Evolutionary conservation across 2,797 vertebrate genomes (phyloP), one percentile per base, ranked within the genome.

Genomic region (Ctenopoma multispine): DNA sequence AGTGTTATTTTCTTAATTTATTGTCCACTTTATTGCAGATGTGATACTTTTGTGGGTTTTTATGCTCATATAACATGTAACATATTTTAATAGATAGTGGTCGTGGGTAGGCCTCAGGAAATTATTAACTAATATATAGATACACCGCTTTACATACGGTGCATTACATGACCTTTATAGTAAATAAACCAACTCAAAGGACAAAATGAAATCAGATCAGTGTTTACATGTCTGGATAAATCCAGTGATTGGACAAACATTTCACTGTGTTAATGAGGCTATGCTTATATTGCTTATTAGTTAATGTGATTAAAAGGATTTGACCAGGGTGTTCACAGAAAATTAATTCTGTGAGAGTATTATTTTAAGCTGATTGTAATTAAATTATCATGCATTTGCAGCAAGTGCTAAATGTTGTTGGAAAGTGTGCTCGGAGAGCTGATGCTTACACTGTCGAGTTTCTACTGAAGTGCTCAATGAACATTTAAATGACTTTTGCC

Each of bases 221-320:
- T 59, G 66, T 81, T 72, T 57, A 67, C 57, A 61, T 69, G 18
- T 14, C 48, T 4, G 15, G 29, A 44, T 54, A 31, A 41, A 29
- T 71, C 65, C 49, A n/a, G 31, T 6, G n/a, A 65, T 24, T 62
- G 24, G 60, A 77, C 65, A 70, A 48, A 53, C 62, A 50, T 55
- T 38, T 71, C 15, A 76, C 57, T 69, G 54, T 40, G 34, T 65
- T 75, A 67, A 82, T 59, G 20, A 62, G 59, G 58, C 53, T 69
- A 27, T 43, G 48, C 46, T 76, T 38, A 31, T 50, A 62, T 64
- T 1, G 7, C 60, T 77, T 75, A 75, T 60, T 68, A 63, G 20
- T 47, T 79, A 79, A 82, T 70, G 58, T 49, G 59, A 75, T 84
- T 73, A 47, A 46, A 77, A 48, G 69, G 51, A 77, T 82, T 72